phyloP scores from a whole-genome alignment of 2,797 vertebrate species.

The Halcyon chelicuti region DNA sequence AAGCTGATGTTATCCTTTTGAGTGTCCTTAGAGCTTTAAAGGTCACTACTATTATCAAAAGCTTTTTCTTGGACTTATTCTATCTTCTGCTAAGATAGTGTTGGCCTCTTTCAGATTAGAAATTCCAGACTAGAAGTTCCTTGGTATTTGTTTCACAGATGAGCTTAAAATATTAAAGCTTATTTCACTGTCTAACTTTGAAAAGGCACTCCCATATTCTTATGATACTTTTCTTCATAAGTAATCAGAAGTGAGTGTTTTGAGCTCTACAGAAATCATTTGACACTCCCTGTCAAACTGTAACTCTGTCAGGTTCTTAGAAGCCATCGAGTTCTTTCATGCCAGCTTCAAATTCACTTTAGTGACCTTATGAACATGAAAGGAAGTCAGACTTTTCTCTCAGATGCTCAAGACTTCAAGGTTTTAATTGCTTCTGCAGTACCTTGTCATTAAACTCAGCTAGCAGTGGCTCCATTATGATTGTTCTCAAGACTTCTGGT shows the following conservation, averaged over 20 bases:
- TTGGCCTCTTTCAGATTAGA: background rate
- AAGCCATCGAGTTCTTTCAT: background rate
- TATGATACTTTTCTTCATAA: constrained; percentile 3
- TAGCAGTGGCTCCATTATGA: background rate
- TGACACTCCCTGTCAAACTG: background rate
- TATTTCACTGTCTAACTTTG: background rate
- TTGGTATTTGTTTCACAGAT: background rate
- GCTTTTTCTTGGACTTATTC: background rate
- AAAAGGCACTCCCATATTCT: background rate
- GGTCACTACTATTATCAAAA: background rate
- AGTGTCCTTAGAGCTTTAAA: background rate
- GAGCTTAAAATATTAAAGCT: constrained; percentile 10
- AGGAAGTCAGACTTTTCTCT: background rate
- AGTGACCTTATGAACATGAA: constrained; percentile 11
- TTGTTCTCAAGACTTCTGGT: background rate
- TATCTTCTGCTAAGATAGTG: background rate
- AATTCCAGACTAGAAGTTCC: background rate
- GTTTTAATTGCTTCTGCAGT: background rate
- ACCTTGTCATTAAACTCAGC: background rate
- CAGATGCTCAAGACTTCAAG: background rate
- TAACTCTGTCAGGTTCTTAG: background rate
- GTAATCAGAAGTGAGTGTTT: background rate
- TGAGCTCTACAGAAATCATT: background rate
- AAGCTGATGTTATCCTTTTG: background rate
- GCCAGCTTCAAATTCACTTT: background rate